Evolutionary conservation across 2,797 vertebrate species (phyloP).

Genomic region (Petrocephalus schoutedeni): DNA sequence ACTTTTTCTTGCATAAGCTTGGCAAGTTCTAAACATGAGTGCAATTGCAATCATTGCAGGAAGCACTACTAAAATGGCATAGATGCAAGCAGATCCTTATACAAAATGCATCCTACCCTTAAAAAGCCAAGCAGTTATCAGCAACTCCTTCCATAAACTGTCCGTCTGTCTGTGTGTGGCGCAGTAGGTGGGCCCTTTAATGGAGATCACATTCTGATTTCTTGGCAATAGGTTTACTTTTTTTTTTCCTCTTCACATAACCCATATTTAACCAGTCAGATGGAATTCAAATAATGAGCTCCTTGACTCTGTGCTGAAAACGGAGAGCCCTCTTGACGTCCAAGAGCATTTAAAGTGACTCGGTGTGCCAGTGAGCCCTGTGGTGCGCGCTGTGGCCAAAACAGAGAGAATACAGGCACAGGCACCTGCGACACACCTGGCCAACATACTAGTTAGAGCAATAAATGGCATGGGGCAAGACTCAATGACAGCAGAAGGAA

Average conservation of each 20-base stretch:
- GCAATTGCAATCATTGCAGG: not conserved
- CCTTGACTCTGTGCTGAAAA: not conserved
- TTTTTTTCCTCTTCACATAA: conserved; percentile 6
- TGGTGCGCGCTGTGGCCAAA: not conserved
- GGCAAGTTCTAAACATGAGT: not conserved
- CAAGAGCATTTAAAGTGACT: conserved; percentile 4
- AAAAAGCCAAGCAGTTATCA: conserved; percentile 16
- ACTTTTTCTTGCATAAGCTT: not conserved
- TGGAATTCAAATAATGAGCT: conserved; percentile 26
- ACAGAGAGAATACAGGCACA: not conserved
- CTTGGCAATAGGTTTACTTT: conserved; percentile 15
- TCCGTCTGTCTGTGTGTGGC: conserved; percentile 4
- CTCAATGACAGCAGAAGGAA: not conserved
- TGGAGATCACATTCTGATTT: conserved; percentile 28
- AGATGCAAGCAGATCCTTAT: not conserved
- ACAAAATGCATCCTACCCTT: conserved; percentile 1
- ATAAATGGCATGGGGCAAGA: not conserved
- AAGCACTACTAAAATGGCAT: not conserved
- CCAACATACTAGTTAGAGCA: not conserved
- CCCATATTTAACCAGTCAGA: conserved; percentile 27
- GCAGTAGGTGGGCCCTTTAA: conserved; percentile 27
- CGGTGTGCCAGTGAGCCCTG: not conserved
- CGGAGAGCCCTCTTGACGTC: conserved; percentile 4
- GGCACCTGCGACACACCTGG: conserved; percentile 8
- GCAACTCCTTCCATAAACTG: conserved; percentile 17